These are phyloP conservation scores for Brachionus paranguensis DNA, from an alignment of 1,140 invertebrate genomes.

Conservation along the genomic window DNA sequence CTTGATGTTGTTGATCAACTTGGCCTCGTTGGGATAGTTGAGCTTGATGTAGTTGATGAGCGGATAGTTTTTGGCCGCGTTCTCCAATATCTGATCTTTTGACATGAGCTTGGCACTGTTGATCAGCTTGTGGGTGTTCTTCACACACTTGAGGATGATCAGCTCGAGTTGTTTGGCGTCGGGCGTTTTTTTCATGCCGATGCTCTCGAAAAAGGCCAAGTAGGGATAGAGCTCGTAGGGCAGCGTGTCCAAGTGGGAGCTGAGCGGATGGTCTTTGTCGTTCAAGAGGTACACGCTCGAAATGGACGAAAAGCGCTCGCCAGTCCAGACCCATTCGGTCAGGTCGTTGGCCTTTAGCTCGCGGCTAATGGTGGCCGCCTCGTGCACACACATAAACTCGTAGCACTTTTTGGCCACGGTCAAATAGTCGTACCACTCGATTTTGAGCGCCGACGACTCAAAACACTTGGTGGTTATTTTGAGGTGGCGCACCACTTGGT, in stretches of 20 bases:
- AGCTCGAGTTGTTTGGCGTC: neutral
- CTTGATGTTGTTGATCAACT: neutral
- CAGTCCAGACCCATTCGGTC: conserved; percentile 39
- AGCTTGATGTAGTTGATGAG: conserved; percentile 24
- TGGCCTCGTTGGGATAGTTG: conserved; percentile 3
- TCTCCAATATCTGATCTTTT: conserved; percentile 6
- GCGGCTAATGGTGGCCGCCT: neutral
- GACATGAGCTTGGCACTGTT: neutral
- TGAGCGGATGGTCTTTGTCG: conserved; percentile 35
- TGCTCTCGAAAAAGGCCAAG: conserved; percentile 31
- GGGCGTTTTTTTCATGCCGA: conserved; percentile 17
- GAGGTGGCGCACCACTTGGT: conserved; percentile 20
- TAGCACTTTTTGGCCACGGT: conserved; percentile 27
- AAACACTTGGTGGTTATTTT: conserved; percentile 11
- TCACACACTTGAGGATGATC: conserved; percentile 6
- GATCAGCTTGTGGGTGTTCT: neutral
- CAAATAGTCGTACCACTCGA: conserved; percentile 37
- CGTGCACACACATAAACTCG: neutral
- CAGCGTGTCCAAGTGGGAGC: neutral
- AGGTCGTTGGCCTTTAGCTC: conserved; percentile 29
- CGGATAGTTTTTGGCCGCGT: conserved; percentile 37
- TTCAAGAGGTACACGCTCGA: neutral
- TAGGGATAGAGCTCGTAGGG: conserved; percentile 37
- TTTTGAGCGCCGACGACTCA: neutral
- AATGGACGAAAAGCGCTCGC: conserved; percentile 6